phyloP scores from a whole-genome alignment of 2,113 vertebrate genomes.

The Dromas ardeola region DNA sequence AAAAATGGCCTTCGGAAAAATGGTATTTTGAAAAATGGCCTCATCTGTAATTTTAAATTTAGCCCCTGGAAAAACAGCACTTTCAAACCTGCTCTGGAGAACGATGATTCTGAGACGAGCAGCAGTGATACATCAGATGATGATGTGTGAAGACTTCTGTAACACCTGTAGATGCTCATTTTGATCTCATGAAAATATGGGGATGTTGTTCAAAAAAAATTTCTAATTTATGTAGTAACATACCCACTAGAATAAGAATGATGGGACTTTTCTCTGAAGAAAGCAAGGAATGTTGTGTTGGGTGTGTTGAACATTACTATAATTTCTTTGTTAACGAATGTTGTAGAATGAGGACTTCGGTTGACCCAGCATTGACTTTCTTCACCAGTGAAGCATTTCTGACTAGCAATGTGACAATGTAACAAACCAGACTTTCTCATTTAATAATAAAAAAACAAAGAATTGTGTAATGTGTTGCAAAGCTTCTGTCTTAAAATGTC shows the following conservation, averaged over 20 bases:
- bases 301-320: conserved; percentile 57
- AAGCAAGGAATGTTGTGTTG: conserved; percentile 52
- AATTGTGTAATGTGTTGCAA: conserved; percentile 76
- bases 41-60: conserved; percentile 76
- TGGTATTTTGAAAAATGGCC: conserved; percentile 78
- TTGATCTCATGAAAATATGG: conserved; percentile 57
- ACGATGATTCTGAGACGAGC: conserved; percentile 82
- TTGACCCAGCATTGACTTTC: conserved; percentile 67
- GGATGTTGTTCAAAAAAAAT: conserved; percentile 61
- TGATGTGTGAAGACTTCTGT: conserved; percentile 72
- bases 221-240: conserved; percentile 66
- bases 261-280: conserved; percentile 62
- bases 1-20: conserved; percentile 83
- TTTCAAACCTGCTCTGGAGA: conserved; percentile 75
- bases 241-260: conserved; percentile 52
- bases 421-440: conserved; percentile 75
- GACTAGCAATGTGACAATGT: conserved; percentile 77
- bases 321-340: conserved; percentile 73
- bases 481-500: conserved; percentile 75
- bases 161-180: conserved; percentile 43
- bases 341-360: conserved; percentile 74
- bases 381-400: conserved; percentile 75
- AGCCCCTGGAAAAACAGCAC: conserved; percentile 78
- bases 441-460: conserved; percentile 75
- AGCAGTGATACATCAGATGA: conserved; percentile 86